Base-by-base conservation (phyloP, 37 sponge, comb jelly and placozoan species). In the Haliclona indistincta region DNA sequence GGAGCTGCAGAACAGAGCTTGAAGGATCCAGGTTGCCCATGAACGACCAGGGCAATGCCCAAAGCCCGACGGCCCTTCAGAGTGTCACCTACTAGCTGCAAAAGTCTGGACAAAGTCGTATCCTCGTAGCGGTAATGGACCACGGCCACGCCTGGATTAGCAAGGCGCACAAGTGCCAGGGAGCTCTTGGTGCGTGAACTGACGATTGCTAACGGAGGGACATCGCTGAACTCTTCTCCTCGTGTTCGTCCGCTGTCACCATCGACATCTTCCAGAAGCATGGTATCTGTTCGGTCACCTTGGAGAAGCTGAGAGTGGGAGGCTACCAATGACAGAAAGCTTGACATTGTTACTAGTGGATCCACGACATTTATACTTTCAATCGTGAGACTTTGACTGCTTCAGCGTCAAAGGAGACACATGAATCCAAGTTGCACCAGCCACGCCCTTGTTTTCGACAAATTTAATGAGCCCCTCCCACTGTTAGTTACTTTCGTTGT, bases 71-170 rank as follows among this genome's bases (percentile, higher is more conserved):
- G 40, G 0, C 87, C 90, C 34, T 86, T 74, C 68, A 94, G 35
- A 38, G 66, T 71, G 47, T 70, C 56, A 7, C 76, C 70, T 0
- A 94, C 54, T 66, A 64, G 28, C 41, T 79, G 73, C 11, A 89
- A 72, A 6, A 94, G 81, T 74, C 47, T 64, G 19, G 41, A 38
- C 32, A 90, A 56, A 40, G 77, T 70, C 29, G 89, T 81, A 5
- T 61, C 33, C 72, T 93, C 94, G 63, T 94, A 90, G n/a, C 68
- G 55, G 60, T 94, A 94, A 26, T 74, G 43, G 33, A 92, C 81
- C 1, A 87, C 83, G 3, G 54, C 85, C n/a, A 87, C 84, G 0
- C 81, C 86, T 17, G 74, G 56, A 42, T 84, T 84, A 54, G 64
- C 64, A 0, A 63, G 76, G 35, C 45, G 61, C 4, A 43, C 20